Conservation (phyloP, 2,113 vertebrate genomes). For the Tricholaema leucomelas region DNA sequence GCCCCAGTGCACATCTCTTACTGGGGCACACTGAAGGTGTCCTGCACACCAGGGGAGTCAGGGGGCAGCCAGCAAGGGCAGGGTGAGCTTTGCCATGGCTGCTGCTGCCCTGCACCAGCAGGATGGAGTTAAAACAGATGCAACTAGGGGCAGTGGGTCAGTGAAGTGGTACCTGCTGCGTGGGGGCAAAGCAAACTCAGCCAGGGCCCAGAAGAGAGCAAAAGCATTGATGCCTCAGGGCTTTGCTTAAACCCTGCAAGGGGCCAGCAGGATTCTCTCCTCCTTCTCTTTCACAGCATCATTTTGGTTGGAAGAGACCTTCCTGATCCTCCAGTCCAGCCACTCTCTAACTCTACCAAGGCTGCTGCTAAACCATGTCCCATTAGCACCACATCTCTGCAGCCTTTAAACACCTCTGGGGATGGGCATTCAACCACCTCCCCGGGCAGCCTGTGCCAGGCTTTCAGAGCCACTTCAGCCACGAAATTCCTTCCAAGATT, state of each 20-base stretch:
- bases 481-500: background rate
- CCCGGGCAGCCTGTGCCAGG: too few relatives aligned
- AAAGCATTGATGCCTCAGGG: background rate
- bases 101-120: background rate
- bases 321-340: too few relatives aligned
- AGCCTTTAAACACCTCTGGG: too few relatives aligned
- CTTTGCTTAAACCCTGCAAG: background rate
- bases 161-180: rapidly evolving
- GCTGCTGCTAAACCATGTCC: too few relatives aligned
- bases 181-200: background rate
- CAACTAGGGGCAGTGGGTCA: rapidly evolving
- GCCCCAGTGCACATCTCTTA: rapidly evolving
- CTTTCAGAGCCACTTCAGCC: too few relatives aligned
- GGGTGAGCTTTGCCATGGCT: background rate
- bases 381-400: too few relatives aligned
- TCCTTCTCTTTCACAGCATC: background rate
- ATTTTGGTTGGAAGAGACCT: background rate
- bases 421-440: too few relatives aligned
- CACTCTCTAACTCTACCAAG: too few relatives aligned
- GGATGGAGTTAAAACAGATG: background rate
- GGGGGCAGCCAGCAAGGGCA: background rate
- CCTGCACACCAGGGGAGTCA: background rate
- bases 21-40: background rate
- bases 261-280: background rate
- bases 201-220: background rate